These are phyloP conservation scores for Eucera pruinosa DNA, from an alignment of 2,888 invertebrate species.

Conservation along the genomic window DNA sequence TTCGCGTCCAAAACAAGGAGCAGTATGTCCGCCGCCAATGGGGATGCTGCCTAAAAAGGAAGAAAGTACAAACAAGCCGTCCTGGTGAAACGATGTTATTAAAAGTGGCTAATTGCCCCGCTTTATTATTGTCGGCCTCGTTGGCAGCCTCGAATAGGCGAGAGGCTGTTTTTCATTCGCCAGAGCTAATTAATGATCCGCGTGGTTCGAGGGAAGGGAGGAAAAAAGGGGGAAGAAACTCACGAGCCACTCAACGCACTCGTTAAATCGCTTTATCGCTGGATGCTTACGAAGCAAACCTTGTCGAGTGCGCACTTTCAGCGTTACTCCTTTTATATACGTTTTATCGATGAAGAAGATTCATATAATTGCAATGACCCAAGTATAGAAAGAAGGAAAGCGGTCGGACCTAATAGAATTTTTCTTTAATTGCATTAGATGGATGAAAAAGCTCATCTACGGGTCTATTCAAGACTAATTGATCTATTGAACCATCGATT, in stretches of 20 bases:
- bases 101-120: conserved; percentile 73
- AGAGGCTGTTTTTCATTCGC: conserved; percentile 66
- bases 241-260: conserved; percentile 64
- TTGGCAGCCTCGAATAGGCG: conserved; percentile 54
- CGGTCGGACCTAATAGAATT: conserved; percentile 9
- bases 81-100: conserved; percentile 68
- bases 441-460: conserved; percentile 13
- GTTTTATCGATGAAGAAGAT: conserved; percentile 38
- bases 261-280: conserved; percentile 71
- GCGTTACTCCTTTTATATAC: conserved; percentile 43
- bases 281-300: conserved; percentile 64
- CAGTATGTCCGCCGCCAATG: neutral
- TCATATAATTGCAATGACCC: conserved; percentile 38
- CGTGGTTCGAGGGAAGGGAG: conserved; percentile 14
- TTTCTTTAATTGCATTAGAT: conserved; percentile 43
- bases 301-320: conserved; percentile 49
- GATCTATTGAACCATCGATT: conserved; percentile 8
- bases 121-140: conserved; percentile 64
- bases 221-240: conserved; percentile 47
- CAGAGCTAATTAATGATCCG: conserved; percentile 70
- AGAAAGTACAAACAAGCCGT: conserved; percentile 65
- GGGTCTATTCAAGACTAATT: neutral
- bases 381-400: neutral
- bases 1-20: conserved; percentile 27
- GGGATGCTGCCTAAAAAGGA: conserved; percentile 26